These are phyloP conservation scores for Rhagonycha fulva DNA, from an alignment of 2,888 invertebrate species.

Conservation along the genomic window DNA sequence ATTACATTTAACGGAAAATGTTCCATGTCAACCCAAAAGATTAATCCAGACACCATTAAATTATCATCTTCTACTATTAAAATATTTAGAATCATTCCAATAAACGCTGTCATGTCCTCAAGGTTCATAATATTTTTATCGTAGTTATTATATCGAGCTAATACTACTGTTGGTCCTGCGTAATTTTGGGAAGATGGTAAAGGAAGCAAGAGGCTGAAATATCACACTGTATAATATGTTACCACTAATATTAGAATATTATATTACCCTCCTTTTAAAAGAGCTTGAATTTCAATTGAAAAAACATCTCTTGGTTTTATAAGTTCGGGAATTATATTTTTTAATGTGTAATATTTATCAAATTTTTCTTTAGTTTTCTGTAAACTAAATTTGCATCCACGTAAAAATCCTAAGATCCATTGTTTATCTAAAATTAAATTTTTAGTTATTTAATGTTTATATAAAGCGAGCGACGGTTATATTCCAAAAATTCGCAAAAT, in stretches of 20 bases:
- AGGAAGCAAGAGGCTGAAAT: background rate
- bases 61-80: background rate
- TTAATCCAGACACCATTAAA: background rate
- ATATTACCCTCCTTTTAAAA: background rate
- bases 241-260: no score
- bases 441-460: no score
- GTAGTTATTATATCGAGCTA: background rate
- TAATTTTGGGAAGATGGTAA: background rate
- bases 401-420: slow-evolving; percentile 59
- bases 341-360: slow-evolving; percentile 63
- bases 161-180: background rate
- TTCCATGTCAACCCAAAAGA: background rate
- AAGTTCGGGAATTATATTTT: slow-evolving; percentile 62
- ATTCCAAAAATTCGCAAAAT: no score
- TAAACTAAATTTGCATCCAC: slow-evolving; percentile 61
- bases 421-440: slow-evolving; percentile 56
- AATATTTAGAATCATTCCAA: background rate
- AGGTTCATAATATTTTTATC: background rate
- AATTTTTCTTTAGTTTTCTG: slow-evolving; percentile 61
- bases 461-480: no score
- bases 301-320: slow-evolving; percentile 58
- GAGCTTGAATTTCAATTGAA: slow-evolving; percentile 38
- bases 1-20: background rate
- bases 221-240: no score
- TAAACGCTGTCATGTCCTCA: background rate